Evolutionary conservation across 1,140 invertebrate species (phyloP), one percentile per base, ranked within the genome.

Genomic region (Lasaia peninsularis): DNA sequence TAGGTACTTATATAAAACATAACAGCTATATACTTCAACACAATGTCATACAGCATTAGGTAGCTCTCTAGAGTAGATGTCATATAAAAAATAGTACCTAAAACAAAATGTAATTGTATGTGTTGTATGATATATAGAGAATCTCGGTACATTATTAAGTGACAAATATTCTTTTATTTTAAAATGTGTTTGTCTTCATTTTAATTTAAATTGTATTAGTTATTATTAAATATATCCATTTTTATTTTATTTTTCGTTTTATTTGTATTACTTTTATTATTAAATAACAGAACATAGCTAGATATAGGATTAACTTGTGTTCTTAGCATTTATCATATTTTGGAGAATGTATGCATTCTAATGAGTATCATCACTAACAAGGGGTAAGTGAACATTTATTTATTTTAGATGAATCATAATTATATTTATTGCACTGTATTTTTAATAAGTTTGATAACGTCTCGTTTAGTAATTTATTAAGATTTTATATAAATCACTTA

Each of bases 211-310:
- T 72, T 85, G 79, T 85, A 87, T 70, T 63, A 76, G 78, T 76
- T 65, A 80, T 80, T 75, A 80, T 79, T 86, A 74, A 88, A 88
- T 88, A 88, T 88, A 88, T 86, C 82, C 83, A 86, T 82, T 86
- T 88, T 87, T 88, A 88, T 88, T 88, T 88, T 83, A 86, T 72
- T 74, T 74, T 60, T 79, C 77, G 80, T 86, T 88, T 88, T 80
- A 84, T 79, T 88, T 55, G 12, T 54, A 58, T 58, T 44, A 50
- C n/a, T 57, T 57, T 50, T 31, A 53, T 56, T 11, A 54, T 61
- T 61, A 61, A 55, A 20, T 11, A 48, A 48, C 2, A 21, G 4
- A 20, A 9, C 18, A n/a, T 48, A 48, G 40, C 40, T 48, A 48
- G 40, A 21, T 18, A 21, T 48, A 48, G 40, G 40, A 48, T 16